Evolutionary conservation across 2,888 invertebrate species (phyloP), one percentile per base, ranked within the genome.

Genomic region (Agrilus mali): DNA sequence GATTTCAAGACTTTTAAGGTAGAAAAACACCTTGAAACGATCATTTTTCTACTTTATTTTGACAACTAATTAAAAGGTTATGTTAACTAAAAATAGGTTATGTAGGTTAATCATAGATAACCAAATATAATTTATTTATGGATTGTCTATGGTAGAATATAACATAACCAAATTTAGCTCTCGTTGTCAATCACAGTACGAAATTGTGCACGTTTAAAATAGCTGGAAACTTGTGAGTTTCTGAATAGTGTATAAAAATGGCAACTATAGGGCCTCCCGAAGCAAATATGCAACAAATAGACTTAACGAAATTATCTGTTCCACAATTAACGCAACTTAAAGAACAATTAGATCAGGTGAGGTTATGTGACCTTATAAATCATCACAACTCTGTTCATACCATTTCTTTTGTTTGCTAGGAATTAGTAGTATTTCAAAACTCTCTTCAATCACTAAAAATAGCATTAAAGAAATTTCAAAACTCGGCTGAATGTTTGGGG

Each of bases 401-500:
- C 42, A 43, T 47, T 36, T 13, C 42, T 47, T 53, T 37, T 46
- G 45, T 37, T 48, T 71, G 45, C 4, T 59, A 85, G 85, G 95
- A 95, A 66, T 71, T 95, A 47, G 77, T 75, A 55, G 78, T 94
- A 38, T 89, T 94, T 64, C 86, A 88, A 72, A 89, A 89, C 52
- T 95, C 95, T 0, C 66, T 94, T 51, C 83, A 86, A 60, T 86
- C 88, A 16, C 70, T 96, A 44, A 92, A 94, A 70, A 76, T 86
- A 59, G 93, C 92, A 7, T 92, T 94, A 66, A 77, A 75, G 31
- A 94, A 93, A 70, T 95, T 90, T 68, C 80, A 82, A 45, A 86
- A 86, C 58, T 93, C 93, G 1, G 84, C 84, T 40, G 87, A 88
- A 58, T 83, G 82, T 56, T 73, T 90, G 40, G 85, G 86, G 47